phyloP scores from a whole-genome alignment of 1,140 invertebrate species.

The Hesperophylax magnus region DNA sequence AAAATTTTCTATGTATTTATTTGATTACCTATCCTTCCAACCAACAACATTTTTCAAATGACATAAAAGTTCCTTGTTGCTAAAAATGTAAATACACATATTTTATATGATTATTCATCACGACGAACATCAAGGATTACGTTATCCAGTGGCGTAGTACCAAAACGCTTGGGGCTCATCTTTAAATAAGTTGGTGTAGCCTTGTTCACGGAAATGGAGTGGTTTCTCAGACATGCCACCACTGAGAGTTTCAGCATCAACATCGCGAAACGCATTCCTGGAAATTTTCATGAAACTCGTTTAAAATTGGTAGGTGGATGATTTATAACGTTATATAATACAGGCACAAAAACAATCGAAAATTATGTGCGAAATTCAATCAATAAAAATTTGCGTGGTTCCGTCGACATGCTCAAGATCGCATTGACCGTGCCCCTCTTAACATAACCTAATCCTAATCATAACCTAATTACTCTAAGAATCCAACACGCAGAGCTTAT shows the following conservation, averaged over 20 bases:
- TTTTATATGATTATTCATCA: not conserved
- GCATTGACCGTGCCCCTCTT: too few relatives aligned
- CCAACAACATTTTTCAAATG: not conserved
- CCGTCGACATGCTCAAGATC: too few relatives aligned
- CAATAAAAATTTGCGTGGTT: too few relatives aligned
- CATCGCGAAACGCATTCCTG: constrained; percentile 51
- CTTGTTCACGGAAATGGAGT: constrained; percentile 15
- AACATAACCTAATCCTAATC: too few relatives aligned
- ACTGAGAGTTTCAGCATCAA: constrained; percentile 35
- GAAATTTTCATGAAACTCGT: not conserved
- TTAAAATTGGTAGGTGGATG: too few relatives aligned
- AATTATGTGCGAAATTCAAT: too few relatives aligned
- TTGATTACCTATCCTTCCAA: not conserved
- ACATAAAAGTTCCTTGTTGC: too few relatives aligned
- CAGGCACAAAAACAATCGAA: too few relatives aligned
- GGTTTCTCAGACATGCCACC: constrained; percentile 26
- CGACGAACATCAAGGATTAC: constrained; percentile 16
- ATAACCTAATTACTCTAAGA: too few relatives aligned
- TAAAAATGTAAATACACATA: not conserved
- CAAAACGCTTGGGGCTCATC: constrained; percentile 48
- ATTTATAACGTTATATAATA: too few relatives aligned
- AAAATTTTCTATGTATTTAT: not conserved
- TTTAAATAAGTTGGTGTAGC: constrained; percentile 16
- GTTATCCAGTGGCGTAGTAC: constrained; percentile 28
- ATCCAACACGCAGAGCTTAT: too few relatives aligned